Base-by-base conservation (phyloP, 2,113 vertebrate species). In the Ancistrus triradiatus region DNA sequence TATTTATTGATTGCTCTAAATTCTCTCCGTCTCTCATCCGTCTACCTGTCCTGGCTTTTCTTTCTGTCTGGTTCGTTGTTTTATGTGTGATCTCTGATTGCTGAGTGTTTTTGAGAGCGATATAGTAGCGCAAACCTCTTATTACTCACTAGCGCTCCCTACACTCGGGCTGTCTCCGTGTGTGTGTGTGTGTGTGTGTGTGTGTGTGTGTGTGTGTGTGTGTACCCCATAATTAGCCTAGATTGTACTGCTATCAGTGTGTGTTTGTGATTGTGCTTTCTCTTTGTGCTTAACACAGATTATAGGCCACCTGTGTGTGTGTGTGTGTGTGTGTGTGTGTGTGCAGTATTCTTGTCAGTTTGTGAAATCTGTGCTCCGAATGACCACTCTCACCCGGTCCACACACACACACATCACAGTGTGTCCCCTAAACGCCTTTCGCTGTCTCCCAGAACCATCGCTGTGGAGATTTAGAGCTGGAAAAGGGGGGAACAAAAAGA, bases 371-470 rank as follows among this genome's bases (percentile, higher is more conserved):
- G 15, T 14, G 4, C 14, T 13, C 46, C 5, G 46, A 24, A 6
- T 31, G 11, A 1, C 6, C 7, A 24, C 13, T 24, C 19, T 49
- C 22, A 6, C 47, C n/a, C 13, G 11, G 7, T 5, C 10, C 55
- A 59, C 47, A 52, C 28, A 47, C 47, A 44, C 27, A 37, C 25
- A 37, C 61, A 47, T 22, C 9, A 52, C 33, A 19, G 6, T 24
- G 46, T 53, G 66, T 69, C 53, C 60, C 59, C 73, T 52, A 75
- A 69, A 65, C 15, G 73, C 40, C 59, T 75, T 75, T 71, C 21
- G 25, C 68, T 68, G 69, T 75, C 73, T 57, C 33, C 24, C 13
- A 14, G n/a, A 35, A 1, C 14, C 7, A 19, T 42, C 28, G 24
- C 22, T 15, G 10, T 19, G 15, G 27, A 68, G 68, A 71, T 75